Conservation (phyloP, 2,113 vertebrate species). For the Thymallus thymallus region DNA sequence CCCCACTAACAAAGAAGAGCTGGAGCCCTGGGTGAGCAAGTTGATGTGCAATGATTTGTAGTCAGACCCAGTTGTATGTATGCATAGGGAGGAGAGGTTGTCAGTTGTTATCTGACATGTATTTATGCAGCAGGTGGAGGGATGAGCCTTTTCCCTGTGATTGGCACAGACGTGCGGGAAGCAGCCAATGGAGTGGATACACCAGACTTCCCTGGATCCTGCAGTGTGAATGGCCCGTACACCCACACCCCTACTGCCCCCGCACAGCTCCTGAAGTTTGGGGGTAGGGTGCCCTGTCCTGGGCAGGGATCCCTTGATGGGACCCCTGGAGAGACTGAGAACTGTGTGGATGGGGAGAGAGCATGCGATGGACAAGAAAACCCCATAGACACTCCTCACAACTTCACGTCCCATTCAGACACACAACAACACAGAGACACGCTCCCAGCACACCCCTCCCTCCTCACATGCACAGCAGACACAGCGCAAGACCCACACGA, state of each 20-base stretch:
- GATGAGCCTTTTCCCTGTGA: conserved; percentile 78
- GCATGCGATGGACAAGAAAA: conserved; percentile 23
- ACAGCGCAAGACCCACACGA: conserved; percentile 25
- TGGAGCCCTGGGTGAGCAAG: too few relatives aligned
- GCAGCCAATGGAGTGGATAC: conserved; percentile 65
- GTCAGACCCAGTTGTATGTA: too few relatives aligned
- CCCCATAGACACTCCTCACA: conserved; percentile 30
- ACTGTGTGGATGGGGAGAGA: conserved; percentile 34
- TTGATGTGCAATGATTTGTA: too few relatives aligned
- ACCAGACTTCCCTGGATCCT: conserved; percentile 38
- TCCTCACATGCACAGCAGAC: conserved; percentile 24
- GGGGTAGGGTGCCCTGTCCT: conserved; percentile 34
- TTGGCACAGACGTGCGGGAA: conserved; percentile 70
- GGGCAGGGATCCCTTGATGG: conserved; percentile 41
- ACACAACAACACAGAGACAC: neutral
- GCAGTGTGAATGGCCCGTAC: conserved; percentile 48
- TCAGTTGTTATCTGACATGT: conserved; percentile 1
- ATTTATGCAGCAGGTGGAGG: conserved; percentile 68
- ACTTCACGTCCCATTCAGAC: conserved; percentile 38
- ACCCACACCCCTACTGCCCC: conserved; percentile 13
- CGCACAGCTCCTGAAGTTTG: conserved; percentile 41
- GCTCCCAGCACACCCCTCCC: conserved; percentile 19
- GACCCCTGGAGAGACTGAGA: conserved; percentile 38
- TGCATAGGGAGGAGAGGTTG: neutral
- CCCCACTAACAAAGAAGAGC: too few relatives aligned